phyloP scores from a whole-genome alignment of 2,888 invertebrate species.

The Scotopteryx bipunctaria region DNA sequence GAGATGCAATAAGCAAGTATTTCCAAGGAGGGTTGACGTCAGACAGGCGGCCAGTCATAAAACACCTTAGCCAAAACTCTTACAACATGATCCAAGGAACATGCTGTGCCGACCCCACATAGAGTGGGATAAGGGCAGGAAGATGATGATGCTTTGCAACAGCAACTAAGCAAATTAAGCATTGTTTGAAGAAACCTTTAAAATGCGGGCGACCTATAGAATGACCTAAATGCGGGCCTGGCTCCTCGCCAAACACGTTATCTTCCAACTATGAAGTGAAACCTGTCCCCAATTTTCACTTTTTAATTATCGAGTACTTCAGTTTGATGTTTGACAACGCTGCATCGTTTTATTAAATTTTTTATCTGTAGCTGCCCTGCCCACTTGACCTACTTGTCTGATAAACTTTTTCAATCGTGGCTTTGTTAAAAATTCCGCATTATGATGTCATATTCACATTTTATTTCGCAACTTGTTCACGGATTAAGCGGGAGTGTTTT shows the following conservation, averaged over 20 bases:
- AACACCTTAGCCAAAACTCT: no score
- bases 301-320: conserved; percentile 75
- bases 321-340: conserved; percentile 59
- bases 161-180: conserved; percentile 28
- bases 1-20: no score
- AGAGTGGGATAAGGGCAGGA: no score
- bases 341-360: conserved; percentile 44
- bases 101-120: no score
- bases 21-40: no score
- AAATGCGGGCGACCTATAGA: conserved; percentile 51
- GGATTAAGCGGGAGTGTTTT: background rate
- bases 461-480: conserved; percentile 1
- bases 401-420: conserved; percentile 37
- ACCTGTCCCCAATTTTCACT: conserved; percentile 70
- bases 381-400: conserved; percentile 44
- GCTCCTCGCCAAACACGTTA: conserved; percentile 69
- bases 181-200: conserved; percentile 36
- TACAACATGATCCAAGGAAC: no score
- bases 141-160: conserved; percentile 21
- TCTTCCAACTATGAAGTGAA: conserved; percentile 62
- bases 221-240: conserved; percentile 73
- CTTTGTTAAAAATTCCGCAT: conserved; percentile 27
- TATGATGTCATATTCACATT: conserved; percentile 21
- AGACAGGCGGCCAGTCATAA: no score
- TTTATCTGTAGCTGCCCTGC: conserved; percentile 32